Evolutionary conservation across 2,113 vertebrate species (phyloP).

Genomic region (Tragulus kanchil): DNA sequence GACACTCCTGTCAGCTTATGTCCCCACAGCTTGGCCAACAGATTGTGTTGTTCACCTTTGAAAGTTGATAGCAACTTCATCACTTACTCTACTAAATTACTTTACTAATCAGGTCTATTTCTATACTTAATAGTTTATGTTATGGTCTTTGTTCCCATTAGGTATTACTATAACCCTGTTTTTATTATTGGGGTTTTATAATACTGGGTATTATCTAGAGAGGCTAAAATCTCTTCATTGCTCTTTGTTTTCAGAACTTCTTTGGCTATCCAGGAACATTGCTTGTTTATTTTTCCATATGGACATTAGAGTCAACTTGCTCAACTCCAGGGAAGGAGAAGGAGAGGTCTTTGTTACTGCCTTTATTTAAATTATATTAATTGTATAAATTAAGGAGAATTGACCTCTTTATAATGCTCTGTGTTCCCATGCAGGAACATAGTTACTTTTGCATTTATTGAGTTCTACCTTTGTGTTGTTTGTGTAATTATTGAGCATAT

Average conservation of each 20-base stretch:
- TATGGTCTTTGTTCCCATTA: background rate
- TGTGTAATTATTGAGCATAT: background rate
- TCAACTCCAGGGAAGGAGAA: background rate
- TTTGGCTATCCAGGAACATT: background rate
- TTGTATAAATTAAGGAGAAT: background rate
- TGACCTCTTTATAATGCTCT: background rate
- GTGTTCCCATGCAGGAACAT: background rate
- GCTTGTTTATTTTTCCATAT: background rate
- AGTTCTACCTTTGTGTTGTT: background rate
- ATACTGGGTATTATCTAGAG: background rate
- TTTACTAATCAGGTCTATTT: background rate
- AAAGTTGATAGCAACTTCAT: background rate
- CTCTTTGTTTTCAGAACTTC: background rate
- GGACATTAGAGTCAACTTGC: background rate
- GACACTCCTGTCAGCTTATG: rapidly evolving
- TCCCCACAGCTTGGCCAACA: background rate
- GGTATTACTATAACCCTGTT: background rate
- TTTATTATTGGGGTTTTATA: background rate
- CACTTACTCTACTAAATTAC: background rate
- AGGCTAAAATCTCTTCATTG: background rate
- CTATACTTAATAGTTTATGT: background rate
- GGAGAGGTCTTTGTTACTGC: background rate
- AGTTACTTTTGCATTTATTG: background rate
- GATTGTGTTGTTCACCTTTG: background rate
- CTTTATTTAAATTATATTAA: background rate